phyloP scores from a whole-genome alignment of 92 coral and sea anemone genomes.

The Metridium senile region DNA sequence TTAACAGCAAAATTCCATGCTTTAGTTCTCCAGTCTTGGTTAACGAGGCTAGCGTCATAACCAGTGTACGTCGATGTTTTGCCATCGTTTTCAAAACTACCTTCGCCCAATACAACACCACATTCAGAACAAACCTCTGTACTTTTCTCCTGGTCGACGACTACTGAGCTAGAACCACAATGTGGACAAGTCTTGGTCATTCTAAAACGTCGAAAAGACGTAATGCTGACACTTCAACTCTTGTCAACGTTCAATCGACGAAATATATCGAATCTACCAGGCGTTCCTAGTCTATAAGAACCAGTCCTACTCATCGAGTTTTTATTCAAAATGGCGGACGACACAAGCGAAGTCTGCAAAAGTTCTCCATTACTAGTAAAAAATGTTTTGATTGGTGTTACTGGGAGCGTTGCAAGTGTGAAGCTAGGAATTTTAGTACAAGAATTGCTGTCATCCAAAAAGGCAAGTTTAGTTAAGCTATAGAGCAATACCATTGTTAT shows the following conservation, averaged over 20 bases:
- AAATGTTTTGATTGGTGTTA: constrained; percentile 83
- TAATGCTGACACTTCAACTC: background rate
- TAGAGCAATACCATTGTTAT: no score
- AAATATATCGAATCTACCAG: background rate
- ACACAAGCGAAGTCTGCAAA: background rate
- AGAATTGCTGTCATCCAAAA: constrained; percentile 58
- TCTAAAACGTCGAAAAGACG: background rate
- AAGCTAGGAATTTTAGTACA: constrained; percentile 69
- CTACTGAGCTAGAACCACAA: constrained; percentile 27
- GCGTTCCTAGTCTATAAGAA: background rate
- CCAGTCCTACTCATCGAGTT: constrained; percentile 11
- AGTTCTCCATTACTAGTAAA: constrained; percentile 13
- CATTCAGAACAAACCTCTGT: constrained; percentile 28
- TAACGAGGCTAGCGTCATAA: background rate
- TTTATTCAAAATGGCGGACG: constrained; percentile 71
- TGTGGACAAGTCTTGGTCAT: constrained; percentile 27
- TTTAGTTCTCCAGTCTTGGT: constrained; percentile 14
- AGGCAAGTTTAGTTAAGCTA: constrained; percentile 47
- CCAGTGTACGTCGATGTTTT: background rate
- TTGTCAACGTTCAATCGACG: background rate
- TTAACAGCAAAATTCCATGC: background rate
- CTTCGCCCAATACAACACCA: constrained; percentile 24
- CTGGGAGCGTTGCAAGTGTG: constrained; percentile 95
- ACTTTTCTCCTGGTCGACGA: constrained; percentile 20
- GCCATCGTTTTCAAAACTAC: constrained; percentile 6